These are phyloP conservation scores for Cosmia trapezina DNA, from an alignment of 2,888 invertebrate species.

Conservation along the genomic window DNA sequence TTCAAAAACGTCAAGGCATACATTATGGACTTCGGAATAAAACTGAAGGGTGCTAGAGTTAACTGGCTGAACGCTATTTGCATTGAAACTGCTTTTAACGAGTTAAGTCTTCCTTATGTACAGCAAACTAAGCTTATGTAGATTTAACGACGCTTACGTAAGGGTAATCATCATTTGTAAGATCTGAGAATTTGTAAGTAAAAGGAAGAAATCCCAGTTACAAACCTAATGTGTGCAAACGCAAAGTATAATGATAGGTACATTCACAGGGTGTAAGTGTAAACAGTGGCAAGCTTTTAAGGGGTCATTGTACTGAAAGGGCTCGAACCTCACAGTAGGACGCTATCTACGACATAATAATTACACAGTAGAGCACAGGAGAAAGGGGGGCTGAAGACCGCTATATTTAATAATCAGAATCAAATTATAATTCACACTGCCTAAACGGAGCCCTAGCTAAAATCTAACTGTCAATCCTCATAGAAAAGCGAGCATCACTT, in stretches of 20 bases:
- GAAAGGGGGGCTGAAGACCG: too few species aligned
- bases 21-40: not conserved
- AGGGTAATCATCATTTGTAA: conserved; percentile 7
- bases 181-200: not conserved
- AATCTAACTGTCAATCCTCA: too few species aligned
- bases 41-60: not conserved
- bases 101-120: not conserved
- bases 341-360: too few species aligned
- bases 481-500: too few species aligned
- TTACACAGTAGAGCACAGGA: too few species aligned
- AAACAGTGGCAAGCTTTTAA: too few species aligned
- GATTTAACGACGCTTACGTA: conserved; percentile 19
- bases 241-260: not conserved
- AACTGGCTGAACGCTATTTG: conserved; percentile 4
- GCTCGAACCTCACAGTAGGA: too few species aligned
- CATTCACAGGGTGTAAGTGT: too few species aligned
- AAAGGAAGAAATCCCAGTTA: not conserved
- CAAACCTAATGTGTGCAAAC: not conserved
- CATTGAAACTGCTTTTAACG: conserved; percentile 24
- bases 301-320: too few species aligned
- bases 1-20: conserved; percentile 3
- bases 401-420: too few species aligned
- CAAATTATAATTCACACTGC: too few species aligned
- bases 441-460: too few species aligned
- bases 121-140: conserved; percentile 14